A percentile compares a stretch with the other conserved stretches of the same genome.
Evolutionary conservation across 2,888 invertebrate species (phyloP).

Genomic region (Tenthredo distinguenda): DNA sequence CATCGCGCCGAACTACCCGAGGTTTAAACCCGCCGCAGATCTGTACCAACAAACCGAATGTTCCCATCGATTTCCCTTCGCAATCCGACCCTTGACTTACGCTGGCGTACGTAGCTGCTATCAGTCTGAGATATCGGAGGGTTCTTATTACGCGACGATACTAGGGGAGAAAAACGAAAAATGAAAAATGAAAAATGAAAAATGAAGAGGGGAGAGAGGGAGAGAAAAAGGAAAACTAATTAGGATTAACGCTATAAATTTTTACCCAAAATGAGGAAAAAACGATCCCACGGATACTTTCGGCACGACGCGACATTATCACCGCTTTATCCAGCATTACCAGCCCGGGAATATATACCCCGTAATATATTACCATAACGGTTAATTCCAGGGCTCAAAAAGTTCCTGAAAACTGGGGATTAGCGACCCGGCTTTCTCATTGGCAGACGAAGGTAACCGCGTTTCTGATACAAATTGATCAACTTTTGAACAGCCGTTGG

Average conservation of each 20-base stretch:
- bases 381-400: constrained; percentile 30
- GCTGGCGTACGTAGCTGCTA: background rate
- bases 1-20: background rate
- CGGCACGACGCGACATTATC: constrained; percentile 31
- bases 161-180: no score
- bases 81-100: background rate
- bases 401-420: constrained; percentile 14
- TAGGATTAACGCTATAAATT: background rate
- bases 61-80: background rate
- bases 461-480: constrained; percentile 20
- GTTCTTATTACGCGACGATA: background rate
- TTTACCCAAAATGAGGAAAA: background rate
- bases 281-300: background rate
- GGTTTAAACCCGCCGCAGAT: constrained; percentile 5
- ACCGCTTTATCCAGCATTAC: constrained; percentile 23
- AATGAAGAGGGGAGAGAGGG: background rate
- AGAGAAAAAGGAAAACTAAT: background rate
- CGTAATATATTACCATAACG: constrained; percentile 18
- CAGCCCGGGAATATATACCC: background rate
- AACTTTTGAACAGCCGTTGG: background rate
- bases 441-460: background rate
- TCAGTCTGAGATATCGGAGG: background rate
- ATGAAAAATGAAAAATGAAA: background rate
- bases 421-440: background rate
- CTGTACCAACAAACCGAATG: constrained; percentile 4